These are phyloP conservation scores for Strigamia transsilvanica DNA, from an alignment of 2,888 invertebrate species.

Conservation along the genomic window DNA sequence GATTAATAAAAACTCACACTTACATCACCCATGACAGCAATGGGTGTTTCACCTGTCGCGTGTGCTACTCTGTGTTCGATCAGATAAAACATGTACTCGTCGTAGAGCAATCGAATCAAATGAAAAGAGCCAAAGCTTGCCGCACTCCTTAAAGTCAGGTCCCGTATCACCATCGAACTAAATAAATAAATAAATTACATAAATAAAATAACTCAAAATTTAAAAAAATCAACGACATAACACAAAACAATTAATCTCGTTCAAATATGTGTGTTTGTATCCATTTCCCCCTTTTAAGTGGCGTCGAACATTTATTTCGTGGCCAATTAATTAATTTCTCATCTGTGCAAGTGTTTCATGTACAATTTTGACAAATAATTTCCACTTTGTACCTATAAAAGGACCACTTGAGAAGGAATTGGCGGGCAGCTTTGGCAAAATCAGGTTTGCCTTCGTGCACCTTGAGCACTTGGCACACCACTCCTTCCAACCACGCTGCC, in stretches of 20 bases:
- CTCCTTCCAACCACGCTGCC: conserved; percentile 96
- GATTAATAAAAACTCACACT: conserved; percentile 53
- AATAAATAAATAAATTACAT: conserved; percentile 58
- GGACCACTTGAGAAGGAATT: conserved; percentile 97
- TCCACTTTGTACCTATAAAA: conserved; percentile 79
- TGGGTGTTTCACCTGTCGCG: conserved; percentile 88
- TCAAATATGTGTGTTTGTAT: no score
- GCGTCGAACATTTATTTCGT: no score
- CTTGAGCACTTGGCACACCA: conserved; percentile 87
- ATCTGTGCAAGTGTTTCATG: no score
- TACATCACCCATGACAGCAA: conserved; percentile 82
- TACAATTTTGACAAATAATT: neutral
- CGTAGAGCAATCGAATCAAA: conserved; percentile 93
- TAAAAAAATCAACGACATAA: neutral
- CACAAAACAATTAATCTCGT: no score
- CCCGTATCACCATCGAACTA: conserved; percentile 97
- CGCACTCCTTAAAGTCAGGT: conserved; percentile 93
- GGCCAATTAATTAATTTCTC: no score
- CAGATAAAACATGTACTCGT: conserved; percentile 99
- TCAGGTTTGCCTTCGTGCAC: conserved; percentile 79
- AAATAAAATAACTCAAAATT: neutral
- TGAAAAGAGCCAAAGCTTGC: conserved; percentile 99
- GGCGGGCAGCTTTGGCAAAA: conserved; percentile 84
- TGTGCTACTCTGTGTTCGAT: conserved; percentile 96
- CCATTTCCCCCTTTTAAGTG: no score